Evolutionary conservation across 1,140 invertebrate species (phyloP).

Genomic region (Colletes gigas): DNA sequence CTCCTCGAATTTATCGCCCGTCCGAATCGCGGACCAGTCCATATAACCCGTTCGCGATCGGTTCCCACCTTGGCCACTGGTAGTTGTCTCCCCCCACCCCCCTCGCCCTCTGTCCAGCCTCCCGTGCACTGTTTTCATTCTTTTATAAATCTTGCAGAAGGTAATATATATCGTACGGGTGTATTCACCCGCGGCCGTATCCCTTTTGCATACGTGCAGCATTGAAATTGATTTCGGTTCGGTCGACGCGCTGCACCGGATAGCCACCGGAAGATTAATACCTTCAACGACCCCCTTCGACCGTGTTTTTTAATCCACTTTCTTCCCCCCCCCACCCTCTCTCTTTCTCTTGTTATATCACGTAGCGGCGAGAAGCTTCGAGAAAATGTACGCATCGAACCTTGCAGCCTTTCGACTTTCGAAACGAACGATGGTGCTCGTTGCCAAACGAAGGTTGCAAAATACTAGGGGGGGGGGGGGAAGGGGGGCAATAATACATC

Average conservation of each 20-base stretch:
- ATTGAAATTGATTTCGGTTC: slow-evolving; percentile 57
- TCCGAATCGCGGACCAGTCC: slow-evolving; percentile 58
- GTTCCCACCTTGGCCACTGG: slow-evolving; percentile 48
- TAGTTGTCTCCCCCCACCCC: neutral
- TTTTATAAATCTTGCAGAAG: slow-evolving; percentile 60
- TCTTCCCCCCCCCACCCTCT: neutral
- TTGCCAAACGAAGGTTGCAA: neutral
- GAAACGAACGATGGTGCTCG: neutral
- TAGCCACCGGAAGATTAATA: slow-evolving; percentile 53
- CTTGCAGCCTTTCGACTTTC: neutral
- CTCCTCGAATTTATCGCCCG: slow-evolving; percentile 58
- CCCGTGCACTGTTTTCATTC: slow-evolving; percentile 55
- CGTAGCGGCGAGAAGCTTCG: neutral
- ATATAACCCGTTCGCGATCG: slow-evolving; percentile 56
- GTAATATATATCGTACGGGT: slow-evolving; percentile 51
- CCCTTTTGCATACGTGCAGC: slow-evolving; percentile 46
- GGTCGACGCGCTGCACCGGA: slow-evolving; percentile 19
- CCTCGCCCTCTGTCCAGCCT: neutral
- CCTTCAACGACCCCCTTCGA: slow-evolving; percentile 24
- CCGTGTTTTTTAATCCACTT: slow-evolving; percentile 24
- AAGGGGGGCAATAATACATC: no score
- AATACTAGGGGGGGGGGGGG: no score
- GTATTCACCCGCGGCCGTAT: slow-evolving; percentile 44
- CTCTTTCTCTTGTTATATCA: neutral
- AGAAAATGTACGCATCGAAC: neutral